Evolutionary conservation across 2,113 vertebrate species (phyloP), one percentile per base, ranked within the genome.

Genomic region (Dasyornis broadbenti): DNA sequence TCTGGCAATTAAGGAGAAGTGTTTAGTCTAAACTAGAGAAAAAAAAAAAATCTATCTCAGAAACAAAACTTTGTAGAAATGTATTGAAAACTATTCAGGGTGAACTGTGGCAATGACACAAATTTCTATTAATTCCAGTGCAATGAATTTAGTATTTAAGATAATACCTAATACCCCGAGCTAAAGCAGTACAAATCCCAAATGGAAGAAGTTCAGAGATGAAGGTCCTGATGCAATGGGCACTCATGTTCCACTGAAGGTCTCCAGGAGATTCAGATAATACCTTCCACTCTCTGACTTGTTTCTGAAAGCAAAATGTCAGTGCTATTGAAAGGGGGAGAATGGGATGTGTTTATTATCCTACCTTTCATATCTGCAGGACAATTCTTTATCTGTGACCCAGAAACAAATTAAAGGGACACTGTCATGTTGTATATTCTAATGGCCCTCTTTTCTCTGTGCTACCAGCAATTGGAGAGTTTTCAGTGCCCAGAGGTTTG

Each of bases 361-460:
- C 77, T 66, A 22, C 84, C 94, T 84, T 76, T 82, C 82, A 16
- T 30, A 80, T 61, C 87, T 70, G 79, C 82, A 73, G 82, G 9
- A 80, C 89, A 92, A 85, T 90, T 73, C 91, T 91, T 73, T 78
- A 82, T 45, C 91, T 76, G 65, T 91, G 95, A 95, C 86, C 91
- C 89, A 95, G 81, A 97, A 95, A 89, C 77, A 89, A 94, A 92
- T 82, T 53, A 84, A 91, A 92, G 82, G 75, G 63, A 69, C 50
- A 21, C 90, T 82, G 95, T 85, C 96, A 93, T 82, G 75, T 65
- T 77, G 71, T 35, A 23, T 90, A 93, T 93, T 90, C 86, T 88
- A 95, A 92, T 91, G 87, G 84, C 17, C 4, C 6, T 68, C 81
- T 95, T 56, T 81, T 30, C 83, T 73, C 81, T 26, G 56, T 42